These are phyloP conservation scores for Carapus acus DNA, from an alignment of 2,797 vertebrate species.

Conservation along the genomic window DNA sequence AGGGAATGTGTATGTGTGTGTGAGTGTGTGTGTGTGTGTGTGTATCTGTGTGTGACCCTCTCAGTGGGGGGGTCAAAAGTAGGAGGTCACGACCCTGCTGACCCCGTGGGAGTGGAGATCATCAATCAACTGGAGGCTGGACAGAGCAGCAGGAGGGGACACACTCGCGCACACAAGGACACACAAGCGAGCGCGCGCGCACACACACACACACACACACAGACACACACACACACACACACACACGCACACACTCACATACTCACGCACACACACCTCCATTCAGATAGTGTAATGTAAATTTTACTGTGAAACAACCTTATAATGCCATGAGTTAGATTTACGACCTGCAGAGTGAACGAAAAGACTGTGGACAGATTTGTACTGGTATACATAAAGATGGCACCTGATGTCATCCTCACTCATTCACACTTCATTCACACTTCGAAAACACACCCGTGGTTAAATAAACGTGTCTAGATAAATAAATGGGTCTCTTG, in stretches of 20 bases:
- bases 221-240: slow-evolving; percentile 24
- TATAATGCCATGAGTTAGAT: not conserved
- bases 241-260: slow-evolving; percentile 9
- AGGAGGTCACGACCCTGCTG: slow-evolving; percentile 72
- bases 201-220: slow-evolving; percentile 9
- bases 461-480: slow-evolving; percentile 3
- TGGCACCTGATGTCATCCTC: not conserved
- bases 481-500: slow-evolving; percentile 6
- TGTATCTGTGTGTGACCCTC: slow-evolving; percentile 47
- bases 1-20: slow-evolving; percentile 8
- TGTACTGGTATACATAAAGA: not conserved
- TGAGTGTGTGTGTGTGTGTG: slow-evolving; percentile 26
- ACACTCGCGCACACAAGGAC: slow-evolving; percentile 10
- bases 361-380: not conserved
- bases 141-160: slow-evolving; percentile 66
- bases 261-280: slow-evolving; percentile 24
- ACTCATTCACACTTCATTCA: not conserved
- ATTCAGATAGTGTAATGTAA: slow-evolving; percentile 31
- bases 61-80: slow-evolving; percentile 71
- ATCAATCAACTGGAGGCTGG: slow-evolving; percentile 77
- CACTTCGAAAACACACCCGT: slow-evolving; percentile 8
- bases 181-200: slow-evolving; percentile 34
- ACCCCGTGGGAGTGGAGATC: slow-evolving; percentile 77
- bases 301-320: not conserved
- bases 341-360: not conserved